Evolutionary conservation across 1,140 invertebrate genomes (phyloP).

Genomic region (Saccostrea echinata): DNA sequence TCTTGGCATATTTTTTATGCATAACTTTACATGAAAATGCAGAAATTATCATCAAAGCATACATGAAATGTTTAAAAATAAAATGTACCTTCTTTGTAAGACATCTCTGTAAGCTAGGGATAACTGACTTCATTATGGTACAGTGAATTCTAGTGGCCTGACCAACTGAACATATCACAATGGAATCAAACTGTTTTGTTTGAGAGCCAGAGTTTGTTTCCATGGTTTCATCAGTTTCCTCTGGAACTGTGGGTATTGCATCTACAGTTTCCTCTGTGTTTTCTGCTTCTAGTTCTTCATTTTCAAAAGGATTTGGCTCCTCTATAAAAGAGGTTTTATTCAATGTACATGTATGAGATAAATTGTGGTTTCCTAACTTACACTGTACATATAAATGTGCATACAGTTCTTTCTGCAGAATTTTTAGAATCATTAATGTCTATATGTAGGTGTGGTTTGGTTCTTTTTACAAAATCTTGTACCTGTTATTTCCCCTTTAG

Average conservation of each 20-base stretch:
- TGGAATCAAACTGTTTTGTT: slow-evolving; percentile 39
- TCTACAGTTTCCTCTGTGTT: slow-evolving; percentile 37
- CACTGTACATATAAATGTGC: background rate
- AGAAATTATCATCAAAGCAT: too few relatives aligned
- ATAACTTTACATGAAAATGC: too few relatives aligned
- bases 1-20: too few relatives aligned
- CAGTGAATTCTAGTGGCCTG: slow-evolving; percentile 88
- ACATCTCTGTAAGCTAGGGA: slow-evolving; percentile 84
- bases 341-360: background rate
- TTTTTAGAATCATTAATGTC: background rate
- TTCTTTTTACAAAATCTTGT: too few relatives aligned
- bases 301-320: background rate
- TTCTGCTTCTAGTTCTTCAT: background rate
- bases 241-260: background rate
- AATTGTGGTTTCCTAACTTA: background rate
- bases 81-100: slow-evolving; percentile 86
- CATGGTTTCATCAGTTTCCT: slow-evolving; percentile 57
- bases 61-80: too few relatives aligned
- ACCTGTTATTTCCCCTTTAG: slow-evolving; percentile 41
- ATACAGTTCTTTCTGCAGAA: background rate
- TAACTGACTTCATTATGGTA: slow-evolving; percentile 83
- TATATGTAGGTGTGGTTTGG: background rate
- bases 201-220: slow-evolving; percentile 48
- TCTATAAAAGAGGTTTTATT: background rate
- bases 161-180: slow-evolving; percentile 66